Base-by-base conservation (phyloP, 2,113 vertebrate species). In the Bos indicus region DNA sequence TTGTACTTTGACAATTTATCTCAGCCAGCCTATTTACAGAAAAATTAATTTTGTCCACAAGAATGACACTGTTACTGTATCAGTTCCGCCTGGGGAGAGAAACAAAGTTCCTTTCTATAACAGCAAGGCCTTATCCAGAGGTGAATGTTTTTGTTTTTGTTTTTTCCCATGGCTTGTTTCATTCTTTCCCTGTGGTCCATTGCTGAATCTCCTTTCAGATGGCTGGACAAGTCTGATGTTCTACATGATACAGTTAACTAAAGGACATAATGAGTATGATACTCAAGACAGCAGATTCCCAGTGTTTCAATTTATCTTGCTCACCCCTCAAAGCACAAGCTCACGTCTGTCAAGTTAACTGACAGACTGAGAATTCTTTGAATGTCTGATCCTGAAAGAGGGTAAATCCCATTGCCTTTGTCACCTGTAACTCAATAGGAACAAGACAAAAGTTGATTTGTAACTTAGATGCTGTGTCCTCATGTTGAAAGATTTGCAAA, bases 171-270 rank as follows among this genome's bases (percentile, higher is more conserved):
- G 0, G 99, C 99, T 57, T 99, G 99, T 97, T 99, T 99, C 90
- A 99, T 99, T n/a, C 99, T 99, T 60, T 99, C 99, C 40, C 99
- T 99, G 5, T 99, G 99, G 99, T 99, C 99, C 88, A 99, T 99
- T 92, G 99, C 99, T 0, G 99, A 99, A 95, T 99, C 99, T 33
- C 99, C 99, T 82, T 99, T 99, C 99, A 99, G 99, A 98, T 99
- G 99, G 97, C 99, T 99, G 80, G 99, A 99, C 87, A 99, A 99
- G 96, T 99, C 99, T 98, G 99, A 99, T 96, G 99, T 99, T 71
- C 96, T 99, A 99, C 98, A 99, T 99, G 99, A 99, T 99, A 99
- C 99, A 99, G 99, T 99, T 85, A 99, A 99, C 96, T 98, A 99
- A 84, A 99, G 99, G 98, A 99, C 99, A 99, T 99, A 0, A 98